Percentiles rank a stretch among this genome's conserved stretches.
phyloP scores from a whole-genome alignment of 1,140 invertebrate genomes.

The Cydia strobilella region DNA sequence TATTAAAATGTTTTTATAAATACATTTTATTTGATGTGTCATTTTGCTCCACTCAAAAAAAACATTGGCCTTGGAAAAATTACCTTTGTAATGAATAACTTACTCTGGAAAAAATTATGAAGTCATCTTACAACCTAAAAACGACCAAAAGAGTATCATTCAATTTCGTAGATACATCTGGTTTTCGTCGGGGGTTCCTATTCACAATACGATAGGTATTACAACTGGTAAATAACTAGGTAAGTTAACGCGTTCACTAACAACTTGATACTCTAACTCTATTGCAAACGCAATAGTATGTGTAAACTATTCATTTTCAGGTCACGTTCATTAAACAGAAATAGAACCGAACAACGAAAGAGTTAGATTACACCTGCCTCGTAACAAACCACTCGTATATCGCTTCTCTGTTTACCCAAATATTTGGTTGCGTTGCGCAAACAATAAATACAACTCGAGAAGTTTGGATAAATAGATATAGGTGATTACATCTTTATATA shows the following conservation, averaged over 20 bases:
- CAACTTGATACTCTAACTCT: neutral
- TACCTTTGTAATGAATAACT: too few relatives aligned
- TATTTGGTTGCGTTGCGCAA: conserved; percentile 12
- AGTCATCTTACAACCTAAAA: too few relatives aligned
- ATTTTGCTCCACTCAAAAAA: too few relatives aligned
- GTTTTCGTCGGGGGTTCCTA: too few relatives aligned
- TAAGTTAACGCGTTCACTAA: neutral
- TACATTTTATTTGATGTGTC: too few relatives aligned
- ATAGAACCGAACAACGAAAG: neutral
- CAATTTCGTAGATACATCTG: too few relatives aligned
- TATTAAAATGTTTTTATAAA: too few relatives aligned
- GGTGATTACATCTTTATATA: too few relatives aligned
- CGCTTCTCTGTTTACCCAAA: conserved; percentile 27
- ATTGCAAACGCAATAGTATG: neutral
- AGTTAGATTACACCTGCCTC: conserved; percentile 19
- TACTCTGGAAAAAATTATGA: too few relatives aligned
- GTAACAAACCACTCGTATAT: conserved; percentile 23
- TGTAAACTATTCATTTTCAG: conserved; percentile 1
- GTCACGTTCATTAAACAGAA: conserved; percentile 9
- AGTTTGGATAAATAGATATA: conserved; percentile 4
- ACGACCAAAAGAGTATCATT: too few relatives aligned
- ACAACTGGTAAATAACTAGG: neutral
- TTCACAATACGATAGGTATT: too few relatives aligned
- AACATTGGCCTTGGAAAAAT: too few relatives aligned
- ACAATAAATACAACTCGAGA: conserved; percentile 22